A percentile compares a stretch with the other conserved stretches of the same genome.
Conservation (phyloP, 2,797 vertebrate genomes). For the Alectoris magna region DNA sequence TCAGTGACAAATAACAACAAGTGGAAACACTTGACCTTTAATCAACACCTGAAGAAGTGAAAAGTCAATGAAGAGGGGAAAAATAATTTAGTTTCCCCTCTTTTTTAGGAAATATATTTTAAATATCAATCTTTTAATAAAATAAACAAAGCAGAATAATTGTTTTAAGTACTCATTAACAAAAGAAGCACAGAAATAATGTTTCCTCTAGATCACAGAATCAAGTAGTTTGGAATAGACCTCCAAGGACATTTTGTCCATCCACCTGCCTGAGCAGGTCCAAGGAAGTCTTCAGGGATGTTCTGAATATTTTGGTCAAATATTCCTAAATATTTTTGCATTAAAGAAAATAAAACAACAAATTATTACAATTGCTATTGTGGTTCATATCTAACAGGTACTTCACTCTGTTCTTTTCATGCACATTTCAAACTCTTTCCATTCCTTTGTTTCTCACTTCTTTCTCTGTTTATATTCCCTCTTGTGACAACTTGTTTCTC, state of each 20-base stretch:
- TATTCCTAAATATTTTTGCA: background rate
- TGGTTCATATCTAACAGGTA: background rate
- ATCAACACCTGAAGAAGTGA: background rate
- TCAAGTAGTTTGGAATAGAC: background rate
- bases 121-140: background rate
- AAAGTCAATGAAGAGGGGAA: background rate
- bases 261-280: rapidly evolving
- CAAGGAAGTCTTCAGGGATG: background rate
- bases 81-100: background rate
- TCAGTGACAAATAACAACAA: background rate
- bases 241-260: background rate
- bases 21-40: background rate
- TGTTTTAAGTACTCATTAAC: background rate
- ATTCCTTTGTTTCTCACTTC: background rate
- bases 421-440: background rate
- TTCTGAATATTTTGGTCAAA: background rate
- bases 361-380: background rate
- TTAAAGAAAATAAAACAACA: background rate
- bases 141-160: background rate
- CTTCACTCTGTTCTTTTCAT: background rate
- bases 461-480: background rate
- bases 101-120: background rate
- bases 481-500: background rate
- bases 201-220: background rate
- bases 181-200: background rate